These are phyloP conservation scores for Haliclystus octoradiatus DNA, from an alignment of 30 jellyfish, hydroid and myxozoan species.

Conservation along the genomic window DNA sequence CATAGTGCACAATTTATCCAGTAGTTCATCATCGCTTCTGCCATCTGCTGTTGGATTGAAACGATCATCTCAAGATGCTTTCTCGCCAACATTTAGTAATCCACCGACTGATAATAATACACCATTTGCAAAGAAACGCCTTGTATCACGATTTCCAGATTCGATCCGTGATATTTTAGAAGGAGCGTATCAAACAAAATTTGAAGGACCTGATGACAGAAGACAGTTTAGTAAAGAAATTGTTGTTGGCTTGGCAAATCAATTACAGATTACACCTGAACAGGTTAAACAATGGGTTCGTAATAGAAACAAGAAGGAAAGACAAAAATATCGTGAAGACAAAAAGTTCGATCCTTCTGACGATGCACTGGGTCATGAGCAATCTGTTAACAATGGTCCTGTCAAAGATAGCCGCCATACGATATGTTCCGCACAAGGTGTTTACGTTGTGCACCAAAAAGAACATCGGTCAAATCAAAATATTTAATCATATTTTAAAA, in stretches of 20 bases:
- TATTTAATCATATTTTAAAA: too few relatives aligned
- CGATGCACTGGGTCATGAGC: background rate
- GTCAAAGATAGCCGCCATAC: conserved; percentile 4
- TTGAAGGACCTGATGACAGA: conserved; percentile 33
- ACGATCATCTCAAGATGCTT: background rate
- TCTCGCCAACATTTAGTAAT: background rate
- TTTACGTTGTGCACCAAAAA: too few relatives aligned
- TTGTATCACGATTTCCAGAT: conserved; percentile 36
- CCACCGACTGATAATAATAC: background rate
- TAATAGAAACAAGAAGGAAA: conserved; percentile 55
- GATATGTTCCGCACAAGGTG: too few relatives aligned
- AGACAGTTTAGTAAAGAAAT: conserved; percentile 34
- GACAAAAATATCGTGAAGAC: background rate
- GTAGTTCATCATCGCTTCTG: background rate
- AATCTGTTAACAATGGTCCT: background rate
- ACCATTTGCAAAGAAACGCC: background rate
- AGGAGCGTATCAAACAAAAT: conserved; percentile 46
- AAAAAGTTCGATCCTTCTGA: background rate
- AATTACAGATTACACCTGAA: conserved; percentile 67
- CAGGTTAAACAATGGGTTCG: conserved; percentile 92
- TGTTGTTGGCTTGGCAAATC: conserved; percentile 55
- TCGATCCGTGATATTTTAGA: conserved; percentile 37
- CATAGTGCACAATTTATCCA: too few relatives aligned
- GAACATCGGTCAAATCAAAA: too few relatives aligned
- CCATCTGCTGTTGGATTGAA: background rate